Evolutionary conservation across 2,888 invertebrate genomes (phyloP).

Genomic region (Theodoxus fluviatilis): DNA sequence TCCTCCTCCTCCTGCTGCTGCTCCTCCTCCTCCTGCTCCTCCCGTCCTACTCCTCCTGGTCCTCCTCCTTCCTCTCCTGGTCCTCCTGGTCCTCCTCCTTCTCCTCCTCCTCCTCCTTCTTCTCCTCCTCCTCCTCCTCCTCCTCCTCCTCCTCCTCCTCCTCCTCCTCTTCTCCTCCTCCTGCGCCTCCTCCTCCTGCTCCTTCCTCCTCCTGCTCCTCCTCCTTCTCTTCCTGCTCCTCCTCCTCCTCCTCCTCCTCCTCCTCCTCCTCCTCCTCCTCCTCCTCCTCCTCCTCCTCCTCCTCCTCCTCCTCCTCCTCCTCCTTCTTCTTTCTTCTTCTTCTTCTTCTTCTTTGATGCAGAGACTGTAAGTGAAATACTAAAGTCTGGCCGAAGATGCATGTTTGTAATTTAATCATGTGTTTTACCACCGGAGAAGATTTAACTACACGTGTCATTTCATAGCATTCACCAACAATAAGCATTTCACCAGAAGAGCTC

Average conservation of each 20-base stretch:
- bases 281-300: neutral
- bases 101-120: neutral
- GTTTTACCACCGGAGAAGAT: neutral
- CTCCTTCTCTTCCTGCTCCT: too few relatives aligned
- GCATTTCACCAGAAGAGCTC: too few relatives aligned
- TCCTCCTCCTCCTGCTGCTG: neutral
- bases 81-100: neutral
- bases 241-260: too few relatives aligned
- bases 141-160: neutral
- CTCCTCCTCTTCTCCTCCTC: neutral
- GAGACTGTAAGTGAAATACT: too few relatives aligned
- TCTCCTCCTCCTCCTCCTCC: neutral
- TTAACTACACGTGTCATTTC: too few relatives aligned
- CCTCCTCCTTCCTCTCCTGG: neutral
- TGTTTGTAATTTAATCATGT: neutral
- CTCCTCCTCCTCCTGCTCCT: neutral
- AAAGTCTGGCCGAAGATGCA: too few relatives aligned
- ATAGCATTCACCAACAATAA: too few relatives aligned
- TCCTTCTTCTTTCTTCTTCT: neutral
- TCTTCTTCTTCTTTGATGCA: neutral
- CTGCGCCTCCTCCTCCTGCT: too few relatives aligned
- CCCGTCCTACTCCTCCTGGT: neutral
- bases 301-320: neutral
- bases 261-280: too few relatives aligned
- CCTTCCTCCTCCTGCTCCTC: too few relatives aligned